phyloP scores from a whole-genome alignment of 2,113 vertebrate genomes.

The Bos indicus region DNA sequence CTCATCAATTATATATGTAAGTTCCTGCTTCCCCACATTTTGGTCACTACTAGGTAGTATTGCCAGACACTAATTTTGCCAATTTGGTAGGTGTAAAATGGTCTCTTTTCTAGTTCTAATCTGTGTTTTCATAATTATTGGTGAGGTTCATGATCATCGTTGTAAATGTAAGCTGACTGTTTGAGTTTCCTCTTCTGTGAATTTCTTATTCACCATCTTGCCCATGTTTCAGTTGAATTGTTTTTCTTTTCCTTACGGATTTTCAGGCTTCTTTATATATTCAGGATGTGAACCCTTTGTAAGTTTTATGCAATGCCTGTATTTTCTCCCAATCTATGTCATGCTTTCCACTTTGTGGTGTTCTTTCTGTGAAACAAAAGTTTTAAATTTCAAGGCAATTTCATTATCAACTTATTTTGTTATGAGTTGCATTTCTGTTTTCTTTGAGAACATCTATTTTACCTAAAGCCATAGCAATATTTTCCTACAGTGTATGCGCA shows the following conservation, averaged over 20 bases:
- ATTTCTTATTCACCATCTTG: not conserved
- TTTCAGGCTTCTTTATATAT: not conserved
- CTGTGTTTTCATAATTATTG: not conserved
- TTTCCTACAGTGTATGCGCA: not conserved
- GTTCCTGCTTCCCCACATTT: not conserved
- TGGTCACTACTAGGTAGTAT: no score
- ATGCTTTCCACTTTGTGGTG: not conserved
- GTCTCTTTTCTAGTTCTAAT: not conserved
- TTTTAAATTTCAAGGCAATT: conserved; percentile 24
- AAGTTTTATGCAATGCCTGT: not conserved
- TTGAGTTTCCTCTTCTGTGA: not conserved
- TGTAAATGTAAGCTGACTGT: not conserved
- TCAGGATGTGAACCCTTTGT: not conserved
- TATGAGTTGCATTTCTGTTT: not conserved
- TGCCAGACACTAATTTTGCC: not conserved
- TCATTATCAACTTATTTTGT: not conserved
- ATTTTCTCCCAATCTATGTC: not conserved
- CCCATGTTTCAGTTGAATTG: not conserved
- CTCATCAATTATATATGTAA: not conserved
- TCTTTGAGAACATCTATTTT: not conserved
- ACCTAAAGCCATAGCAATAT: not conserved
- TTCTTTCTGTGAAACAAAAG: not conserved
- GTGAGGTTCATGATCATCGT: not conserved
- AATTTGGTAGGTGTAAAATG: not conserved
- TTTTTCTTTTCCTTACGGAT: not conserved